These are phyloP conservation scores for Aphelenchoides avenae DNA, from an alignment of 1,140 invertebrate species.

Conservation along the genomic window DNA sequence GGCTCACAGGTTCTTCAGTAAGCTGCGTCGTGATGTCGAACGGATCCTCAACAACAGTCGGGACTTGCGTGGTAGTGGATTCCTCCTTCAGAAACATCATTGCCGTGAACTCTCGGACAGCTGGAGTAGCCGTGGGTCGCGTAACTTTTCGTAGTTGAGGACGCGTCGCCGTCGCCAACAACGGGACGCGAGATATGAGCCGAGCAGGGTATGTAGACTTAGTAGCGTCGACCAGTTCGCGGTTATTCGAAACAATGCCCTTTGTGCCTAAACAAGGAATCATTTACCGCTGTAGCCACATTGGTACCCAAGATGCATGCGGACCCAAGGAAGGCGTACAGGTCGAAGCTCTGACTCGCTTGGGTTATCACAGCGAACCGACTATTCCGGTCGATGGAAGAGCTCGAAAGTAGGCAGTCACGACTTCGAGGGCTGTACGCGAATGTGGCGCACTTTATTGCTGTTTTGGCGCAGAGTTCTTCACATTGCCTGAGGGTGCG, in stretches of 20 bases:
- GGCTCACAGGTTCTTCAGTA: too few relatives aligned
- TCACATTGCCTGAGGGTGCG: conserved; percentile 33
- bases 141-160: too few relatives aligned
- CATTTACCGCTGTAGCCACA: neutral
- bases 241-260: too few relatives aligned
- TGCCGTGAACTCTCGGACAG: too few relatives aligned
- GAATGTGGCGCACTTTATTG: conserved; percentile 37
- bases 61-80: too few relatives aligned
- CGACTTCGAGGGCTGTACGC: conserved; percentile 26
- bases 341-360: conserved; percentile 33
- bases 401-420: conserved; percentile 41
- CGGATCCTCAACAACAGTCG: too few relatives aligned
- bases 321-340: conserved; percentile 33
- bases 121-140: too few relatives aligned
- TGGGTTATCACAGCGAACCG: conserved; percentile 28
- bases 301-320: neutral
- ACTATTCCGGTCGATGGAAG: conserved; percentile 15
- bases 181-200: neutral
- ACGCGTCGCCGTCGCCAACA: too few relatives aligned
- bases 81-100: too few relatives aligned
- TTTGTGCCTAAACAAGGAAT: too few relatives aligned
- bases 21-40: too few relatives aligned
- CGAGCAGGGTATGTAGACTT: neutral
- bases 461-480: conserved; percentile 26
- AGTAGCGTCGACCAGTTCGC: too few relatives aligned